Evolutionary conservation across 53 echinoderm and acorn worm species (phyloP).

Genomic region (Echinometra lucunter): DNA sequence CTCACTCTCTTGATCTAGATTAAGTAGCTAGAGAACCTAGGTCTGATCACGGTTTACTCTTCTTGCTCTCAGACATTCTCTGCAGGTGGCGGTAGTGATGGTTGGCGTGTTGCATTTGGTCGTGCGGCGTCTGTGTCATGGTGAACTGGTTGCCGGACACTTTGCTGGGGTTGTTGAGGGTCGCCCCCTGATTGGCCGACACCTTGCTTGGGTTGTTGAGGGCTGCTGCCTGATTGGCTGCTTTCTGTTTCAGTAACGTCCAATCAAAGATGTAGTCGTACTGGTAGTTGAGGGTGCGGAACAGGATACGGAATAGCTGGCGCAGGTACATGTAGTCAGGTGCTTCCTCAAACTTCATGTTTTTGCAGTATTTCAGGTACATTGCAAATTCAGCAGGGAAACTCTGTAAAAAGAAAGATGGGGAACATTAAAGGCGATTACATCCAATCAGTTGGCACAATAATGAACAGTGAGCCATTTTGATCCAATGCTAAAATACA

Average conservation of each 20-base stretch:
- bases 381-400: slow-evolving; percentile 99
- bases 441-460: background rate
- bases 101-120: slow-evolving; percentile 47
- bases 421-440: background rate
- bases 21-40: background rate
- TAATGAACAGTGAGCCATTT: background rate
- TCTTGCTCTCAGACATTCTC: slow-evolving; percentile 64
- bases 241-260: slow-evolving; percentile 98
- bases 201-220: slow-evolving; percentile 65
- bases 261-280: slow-evolving; percentile 99
- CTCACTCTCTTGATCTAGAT: slow-evolving; percentile 13
- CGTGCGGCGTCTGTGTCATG: slow-evolving; percentile 56
- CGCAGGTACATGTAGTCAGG: slow-evolving; percentile 99
- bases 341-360: slow-evolving; percentile 92
- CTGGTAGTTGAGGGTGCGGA: slow-evolving; percentile 99
- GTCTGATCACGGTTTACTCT: slow-evolving; percentile 56
- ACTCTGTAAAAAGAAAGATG: slow-evolving; percentile 72
- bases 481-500: background rate
- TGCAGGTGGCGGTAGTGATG: slow-evolving; percentile 64
- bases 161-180: slow-evolving; percentile 32
- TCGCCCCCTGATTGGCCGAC: slow-evolving; percentile 31
- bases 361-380: slow-evolving; percentile 97
- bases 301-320: slow-evolving; percentile 98
- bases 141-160: slow-evolving; percentile 47
- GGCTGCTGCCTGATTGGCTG: slow-evolving; percentile 79